Evolutionary conservation across 2,888 invertebrate genomes (phyloP), one percentile per base, ranked within the genome.

Genomic region (Hyles lineata): DNA sequence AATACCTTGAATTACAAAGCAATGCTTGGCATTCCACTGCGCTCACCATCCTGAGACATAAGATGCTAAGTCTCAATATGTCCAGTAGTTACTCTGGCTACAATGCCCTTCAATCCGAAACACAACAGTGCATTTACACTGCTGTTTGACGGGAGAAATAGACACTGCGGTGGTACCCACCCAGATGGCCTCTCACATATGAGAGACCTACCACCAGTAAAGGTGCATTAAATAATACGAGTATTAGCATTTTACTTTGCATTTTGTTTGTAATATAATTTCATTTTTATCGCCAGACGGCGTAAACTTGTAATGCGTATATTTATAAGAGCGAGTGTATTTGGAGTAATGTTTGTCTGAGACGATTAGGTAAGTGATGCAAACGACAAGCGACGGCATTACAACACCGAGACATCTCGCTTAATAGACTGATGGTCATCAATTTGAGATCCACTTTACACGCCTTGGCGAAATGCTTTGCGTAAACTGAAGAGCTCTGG

Each of bases 401-500:
- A 87, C 86, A 88, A 87, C 85, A 85, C 86, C 81, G 82, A 81
- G 81, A 79, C 84, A 79, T 86, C 85, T 82, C 85, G 84, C 81
- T 82, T 88, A 87, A 88, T 86, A 86, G 81, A 83, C 85, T 83
- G 83, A 84, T 82, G 85, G 87, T 83, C 87, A 88, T 89, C 89
- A 87, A 88, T 88, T 87, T 85, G 83, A 81, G 86, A 87, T 85
- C 86, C 88, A 85, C 86, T 87, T 87, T 85, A 86, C 35, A 50
- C 43, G 80, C 77, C 78, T 78, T 78, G 72, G 80, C 79, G 81
- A 83, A 83, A 82, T 80, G 80, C 80, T 81, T 77, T 75, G 74
- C 74, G 80, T 78, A 75, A 78, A 75, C 78, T 74, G 76, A 29
- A 25, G 70, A 52, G 32, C 71, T 21, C 69, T 62, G 78, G 76